phyloP scores from a whole-genome alignment of 92 coral and sea anemone species.

The Virgularia gustaviana region DNA sequence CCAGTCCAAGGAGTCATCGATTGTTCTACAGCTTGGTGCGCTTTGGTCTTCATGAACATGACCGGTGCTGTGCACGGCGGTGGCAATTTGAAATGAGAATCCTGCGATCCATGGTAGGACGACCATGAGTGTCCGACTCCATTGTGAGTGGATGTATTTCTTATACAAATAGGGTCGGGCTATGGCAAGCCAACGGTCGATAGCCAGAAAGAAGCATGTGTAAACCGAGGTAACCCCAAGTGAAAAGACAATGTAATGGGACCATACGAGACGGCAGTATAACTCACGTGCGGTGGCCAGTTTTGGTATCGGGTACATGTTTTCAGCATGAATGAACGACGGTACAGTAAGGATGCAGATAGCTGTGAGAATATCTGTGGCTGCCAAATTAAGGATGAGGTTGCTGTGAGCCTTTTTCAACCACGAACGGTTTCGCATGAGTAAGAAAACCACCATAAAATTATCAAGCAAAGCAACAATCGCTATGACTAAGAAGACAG shows the following conservation, averaged over 20 bases:
- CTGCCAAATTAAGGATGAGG: conserved; percentile 11
- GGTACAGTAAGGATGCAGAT: conserved; percentile 17
- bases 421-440: conserved; percentile 17
- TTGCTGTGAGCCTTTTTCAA: conserved; percentile 35
- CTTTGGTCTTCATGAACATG: neutral
- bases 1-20: conserved; percentile 26
- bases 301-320: conserved; percentile 7
- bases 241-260: conserved; percentile 28
- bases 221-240: conserved; percentile 31
- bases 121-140: neutral
- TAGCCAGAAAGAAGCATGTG: conserved; percentile 17
- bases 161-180: conserved; percentile 13
- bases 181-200: conserved; percentile 34
- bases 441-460: conserved; percentile 14
- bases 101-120: conserved; percentile 27
- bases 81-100: conserved; percentile 20
- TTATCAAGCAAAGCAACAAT: conserved; percentile 17
- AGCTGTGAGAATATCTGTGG: conserved; percentile 26
- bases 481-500: conserved; percentile 15
- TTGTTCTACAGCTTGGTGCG: conserved; percentile 22
- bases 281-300: neutral
- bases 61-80: conserved; percentile 16
- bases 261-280: conserved; percentile 27
- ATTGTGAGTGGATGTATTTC: conserved; percentile 17
- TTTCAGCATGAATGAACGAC: conserved; percentile 11